Percentiles rank a stretch among this genome's conserved stretches.
Conservation (phyloP, 1,140 invertebrate species). For the Dinothrombium tinctorium region DNA sequence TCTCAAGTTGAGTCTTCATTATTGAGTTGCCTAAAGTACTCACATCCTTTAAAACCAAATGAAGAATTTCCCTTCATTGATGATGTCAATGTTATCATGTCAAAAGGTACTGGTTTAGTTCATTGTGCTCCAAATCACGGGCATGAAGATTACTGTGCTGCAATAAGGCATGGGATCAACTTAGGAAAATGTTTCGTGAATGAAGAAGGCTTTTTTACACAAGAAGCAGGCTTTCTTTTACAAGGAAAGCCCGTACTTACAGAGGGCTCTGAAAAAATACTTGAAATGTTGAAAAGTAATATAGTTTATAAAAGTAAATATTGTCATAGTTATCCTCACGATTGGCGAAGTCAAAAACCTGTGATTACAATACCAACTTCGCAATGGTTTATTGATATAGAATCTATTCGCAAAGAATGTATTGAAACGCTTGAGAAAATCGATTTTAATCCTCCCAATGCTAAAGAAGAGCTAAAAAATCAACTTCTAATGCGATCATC, state of each 20-base stretch:
- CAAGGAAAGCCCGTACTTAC: constrained; percentile 38
- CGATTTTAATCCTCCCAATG: constrained; percentile 20
- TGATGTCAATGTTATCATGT: constrained; percentile 45
- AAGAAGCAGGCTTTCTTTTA: constrained; percentile 36
- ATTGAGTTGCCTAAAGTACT: constrained; percentile 28
- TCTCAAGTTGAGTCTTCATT: constrained; percentile 14
- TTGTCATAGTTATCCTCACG: constrained; percentile 82
- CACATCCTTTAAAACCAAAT: constrained; percentile 33
- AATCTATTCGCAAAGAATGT: constrained; percentile 35
- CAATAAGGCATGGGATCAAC: constrained; percentile 41
- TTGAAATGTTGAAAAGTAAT: constrained; percentile 26
- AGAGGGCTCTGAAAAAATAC: constrained; percentile 23
- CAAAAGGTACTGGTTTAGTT: constrained; percentile 79
- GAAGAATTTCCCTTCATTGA: constrained; percentile 35
- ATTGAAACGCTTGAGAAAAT: constrained; percentile 21
- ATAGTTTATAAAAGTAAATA: constrained; percentile 39
- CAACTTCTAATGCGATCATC: constrained; percentile 42
- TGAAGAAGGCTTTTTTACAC: constrained; percentile 49
- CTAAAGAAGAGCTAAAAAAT: constrained; percentile 22
- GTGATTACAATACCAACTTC: constrained; percentile 70
- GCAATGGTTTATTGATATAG: constrained; percentile 94
- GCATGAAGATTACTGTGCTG: constrained; percentile 71
- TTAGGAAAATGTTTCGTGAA: constrained; percentile 52
- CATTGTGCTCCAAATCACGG: constrained; percentile 93
- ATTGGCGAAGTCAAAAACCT: constrained; percentile 91